Percentiles rank a stretch among this genome's conserved stretches.
These are phyloP conservation scores for Malurus alboscapulatus DNA, from an alignment of 2,113 vertebrate genomes.

Conservation along the genomic window DNA sequence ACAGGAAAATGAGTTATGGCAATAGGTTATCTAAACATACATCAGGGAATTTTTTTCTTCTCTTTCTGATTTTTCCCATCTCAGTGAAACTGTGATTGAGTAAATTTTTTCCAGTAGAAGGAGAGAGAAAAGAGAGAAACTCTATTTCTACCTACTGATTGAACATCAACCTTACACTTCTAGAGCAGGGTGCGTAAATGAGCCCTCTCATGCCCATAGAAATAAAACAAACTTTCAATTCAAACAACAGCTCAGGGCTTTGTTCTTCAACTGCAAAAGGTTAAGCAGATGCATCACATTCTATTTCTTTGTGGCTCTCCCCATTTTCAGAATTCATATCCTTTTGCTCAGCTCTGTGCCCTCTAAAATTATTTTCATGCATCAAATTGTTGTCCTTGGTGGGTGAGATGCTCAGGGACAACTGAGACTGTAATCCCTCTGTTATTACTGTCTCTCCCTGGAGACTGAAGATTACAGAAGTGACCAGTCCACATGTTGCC, in stretches of 20 bases:
- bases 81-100: background rate
- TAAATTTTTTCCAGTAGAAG: background rate
- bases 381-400: background rate
- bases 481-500: background rate
- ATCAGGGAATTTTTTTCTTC: background rate
- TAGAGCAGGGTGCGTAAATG: fast-evolving
- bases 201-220: background rate
- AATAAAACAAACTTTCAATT: background rate
- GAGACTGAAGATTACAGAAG: background rate
- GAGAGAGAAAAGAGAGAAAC: background rate
- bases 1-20: background rate
- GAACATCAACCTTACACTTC: background rate
- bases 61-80: background rate
- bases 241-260: background rate
- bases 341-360: background rate
- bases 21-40: background rate
- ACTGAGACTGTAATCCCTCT: fast-evolving
- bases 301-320: background rate
- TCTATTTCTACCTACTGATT: background rate
- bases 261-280: background rate
- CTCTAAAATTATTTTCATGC: background rate
- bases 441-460: background rate
- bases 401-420: background rate
- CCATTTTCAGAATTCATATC: background rate
- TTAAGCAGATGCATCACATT: background rate